These are phyloP conservation scores for Dryoscopus gambensis DNA, from an alignment of 2,113 vertebrate genomes.

Conservation along the genomic window DNA sequence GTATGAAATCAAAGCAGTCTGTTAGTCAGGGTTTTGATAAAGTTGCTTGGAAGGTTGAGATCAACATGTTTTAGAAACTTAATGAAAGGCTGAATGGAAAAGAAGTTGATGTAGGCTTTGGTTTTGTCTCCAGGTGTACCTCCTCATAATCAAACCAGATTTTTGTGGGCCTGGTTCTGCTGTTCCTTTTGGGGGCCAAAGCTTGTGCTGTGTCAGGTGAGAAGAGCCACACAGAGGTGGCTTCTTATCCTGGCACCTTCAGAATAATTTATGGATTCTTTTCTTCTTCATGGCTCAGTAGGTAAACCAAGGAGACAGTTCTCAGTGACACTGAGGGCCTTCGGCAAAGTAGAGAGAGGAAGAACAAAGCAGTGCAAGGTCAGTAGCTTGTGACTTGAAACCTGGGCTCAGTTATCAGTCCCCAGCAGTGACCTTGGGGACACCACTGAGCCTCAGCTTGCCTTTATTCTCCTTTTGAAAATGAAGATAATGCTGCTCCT, in stretches of 20 bases:
- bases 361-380: background rate
- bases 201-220: background rate
- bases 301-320: background rate
- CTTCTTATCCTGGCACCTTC: background rate
- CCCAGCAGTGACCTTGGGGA: background rate
- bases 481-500: background rate
- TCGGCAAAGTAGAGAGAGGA: background rate
- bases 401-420: background rate
- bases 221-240: background rate
- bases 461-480: background rate
- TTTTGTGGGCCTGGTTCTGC: background rate
- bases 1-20: background rate
- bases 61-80: background rate
- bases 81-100: background rate
- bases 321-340: background rate
- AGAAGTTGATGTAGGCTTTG: background rate
- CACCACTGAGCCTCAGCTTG: background rate
- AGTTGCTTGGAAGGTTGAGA: background rate
- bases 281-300: background rate
- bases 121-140: background rate
- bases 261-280: background rate
- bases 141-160: background rate
- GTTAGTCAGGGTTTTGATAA: background rate
- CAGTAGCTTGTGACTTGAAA: background rate
- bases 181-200: background rate